phyloP scores from a whole-genome alignment of 2,797 vertebrate genomes.

The Chaetodon trifasciatus region DNA sequence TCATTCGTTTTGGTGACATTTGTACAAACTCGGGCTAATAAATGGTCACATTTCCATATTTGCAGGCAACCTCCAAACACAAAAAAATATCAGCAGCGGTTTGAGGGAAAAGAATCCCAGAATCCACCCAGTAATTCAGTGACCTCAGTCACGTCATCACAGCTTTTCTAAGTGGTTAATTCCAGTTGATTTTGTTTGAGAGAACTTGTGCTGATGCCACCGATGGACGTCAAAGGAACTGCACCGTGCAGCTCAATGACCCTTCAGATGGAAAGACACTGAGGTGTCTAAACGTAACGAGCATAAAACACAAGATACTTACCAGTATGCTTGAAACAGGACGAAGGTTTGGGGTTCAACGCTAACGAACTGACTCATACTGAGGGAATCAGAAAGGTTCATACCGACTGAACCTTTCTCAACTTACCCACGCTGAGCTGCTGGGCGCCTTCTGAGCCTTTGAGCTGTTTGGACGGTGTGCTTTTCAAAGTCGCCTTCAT shows the following conservation, averaged over 20 bases:
- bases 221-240: background rate
- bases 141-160: too few species aligned
- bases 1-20: slow-evolving; percentile 39
- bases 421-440: slow-evolving; percentile 23
- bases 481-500: slow-evolving; percentile 19
- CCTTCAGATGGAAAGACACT: background rate
- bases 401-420: too few species aligned
- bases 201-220: background rate
- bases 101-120: background rate
- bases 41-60: slow-evolving; percentile 6
- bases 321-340: slow-evolving; percentile 19
- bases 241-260: background rate
- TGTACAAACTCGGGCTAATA: slow-evolving; percentile 8
- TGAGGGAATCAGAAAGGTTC: too few species aligned
- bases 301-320: slow-evolving; percentile 6
- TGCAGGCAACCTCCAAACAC: background rate
- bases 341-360: background rate
- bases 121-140: background rate
- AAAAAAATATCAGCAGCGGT: background rate
- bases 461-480: background rate
- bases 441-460: slow-evolving; percentile 1
- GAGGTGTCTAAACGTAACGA: background rate
- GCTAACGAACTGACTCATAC: background rate
- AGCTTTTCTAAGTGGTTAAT: background rate
- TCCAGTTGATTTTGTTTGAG: background rate